Conservation (phyloP, 1,140 invertebrate species). For the Drosophila pruinosa region DNA sequence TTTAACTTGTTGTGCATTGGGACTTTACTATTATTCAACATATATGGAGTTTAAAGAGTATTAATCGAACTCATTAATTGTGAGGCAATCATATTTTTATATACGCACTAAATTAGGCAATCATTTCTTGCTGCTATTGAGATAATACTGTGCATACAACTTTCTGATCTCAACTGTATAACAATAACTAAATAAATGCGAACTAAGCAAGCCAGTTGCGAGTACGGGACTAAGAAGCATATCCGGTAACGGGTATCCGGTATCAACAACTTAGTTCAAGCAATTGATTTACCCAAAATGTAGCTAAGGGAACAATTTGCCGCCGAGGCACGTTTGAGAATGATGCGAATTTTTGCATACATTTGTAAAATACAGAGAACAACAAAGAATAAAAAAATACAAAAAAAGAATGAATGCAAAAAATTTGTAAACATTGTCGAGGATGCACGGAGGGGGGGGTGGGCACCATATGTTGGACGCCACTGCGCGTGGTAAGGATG, state of each 20-base stretch:
- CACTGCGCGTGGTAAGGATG: neutral
- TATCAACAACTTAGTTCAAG: constrained; percentile 9
- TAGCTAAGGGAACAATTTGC: constrained; percentile 15
- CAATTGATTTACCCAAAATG: constrained; percentile 7
- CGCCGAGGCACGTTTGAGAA: constrained; percentile 24
- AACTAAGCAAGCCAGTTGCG: no score
- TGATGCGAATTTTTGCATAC: constrained; percentile 35
- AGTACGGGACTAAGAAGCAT: neutral
- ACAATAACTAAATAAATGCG: no score
- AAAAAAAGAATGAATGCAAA: neutral
- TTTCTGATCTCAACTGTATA: no score
- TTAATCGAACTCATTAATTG: no score
- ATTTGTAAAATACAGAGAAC: constrained; percentile 9
- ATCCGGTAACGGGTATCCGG: neutral
- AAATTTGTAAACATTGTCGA: constrained; percentile 30
- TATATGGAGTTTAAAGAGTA: no score
- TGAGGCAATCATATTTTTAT: no score
- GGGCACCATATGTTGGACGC: constrained; percentile 33
- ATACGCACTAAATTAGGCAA: no score
- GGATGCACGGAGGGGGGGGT: neutral
- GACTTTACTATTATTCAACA: no score
- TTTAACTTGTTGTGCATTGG: no score
- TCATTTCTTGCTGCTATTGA: no score
- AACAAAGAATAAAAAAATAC: neutral
- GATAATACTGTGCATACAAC: no score